Evolutionary conservation across 2,113 vertebrate genomes (phyloP).

Genomic region (Ageneiosus marmoratus): DNA sequence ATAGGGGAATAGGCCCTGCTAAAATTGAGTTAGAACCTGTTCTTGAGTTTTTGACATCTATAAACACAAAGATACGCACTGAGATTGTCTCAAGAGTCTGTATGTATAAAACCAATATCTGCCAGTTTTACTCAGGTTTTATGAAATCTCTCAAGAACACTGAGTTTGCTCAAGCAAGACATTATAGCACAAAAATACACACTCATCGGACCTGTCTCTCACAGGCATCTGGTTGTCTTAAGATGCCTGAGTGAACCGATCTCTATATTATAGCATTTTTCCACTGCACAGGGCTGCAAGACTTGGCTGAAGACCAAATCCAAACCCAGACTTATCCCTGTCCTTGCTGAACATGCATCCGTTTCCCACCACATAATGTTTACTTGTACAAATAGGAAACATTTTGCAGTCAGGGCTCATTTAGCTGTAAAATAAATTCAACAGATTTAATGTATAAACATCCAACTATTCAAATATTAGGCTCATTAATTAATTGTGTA

Average conservation of each 20-base stretch:
- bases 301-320: not conserved
- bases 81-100: slow-evolving; percentile 18
- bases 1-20: slow-evolving; percentile 39
- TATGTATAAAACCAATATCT: slow-evolving; percentile 43
- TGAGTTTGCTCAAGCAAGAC: slow-evolving; percentile 24
- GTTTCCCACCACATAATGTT: not conserved
- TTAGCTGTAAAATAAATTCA: not conserved
- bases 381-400: not conserved
- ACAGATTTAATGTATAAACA: not conserved
- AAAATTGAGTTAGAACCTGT: slow-evolving; percentile 51
- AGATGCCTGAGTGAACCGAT: slow-evolving; percentile 10
- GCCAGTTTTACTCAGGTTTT: slow-evolving; percentile 37
- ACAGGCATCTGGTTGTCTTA: not conserved
- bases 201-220: not conserved
- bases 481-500: not conserved
- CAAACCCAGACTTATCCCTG: not conserved
- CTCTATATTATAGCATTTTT: not conserved
- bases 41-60: slow-evolving; percentile 14
- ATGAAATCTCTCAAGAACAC: slow-evolving; percentile 19
- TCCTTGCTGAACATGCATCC: not conserved
- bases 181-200: not conserved
- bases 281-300: not conserved
- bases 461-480: not conserved
- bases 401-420: not conserved
- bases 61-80: slow-evolving; percentile 14